Base-by-base conservation (phyloP, 2,797 vertebrate species). In the Trachurus trachurus region DNA sequence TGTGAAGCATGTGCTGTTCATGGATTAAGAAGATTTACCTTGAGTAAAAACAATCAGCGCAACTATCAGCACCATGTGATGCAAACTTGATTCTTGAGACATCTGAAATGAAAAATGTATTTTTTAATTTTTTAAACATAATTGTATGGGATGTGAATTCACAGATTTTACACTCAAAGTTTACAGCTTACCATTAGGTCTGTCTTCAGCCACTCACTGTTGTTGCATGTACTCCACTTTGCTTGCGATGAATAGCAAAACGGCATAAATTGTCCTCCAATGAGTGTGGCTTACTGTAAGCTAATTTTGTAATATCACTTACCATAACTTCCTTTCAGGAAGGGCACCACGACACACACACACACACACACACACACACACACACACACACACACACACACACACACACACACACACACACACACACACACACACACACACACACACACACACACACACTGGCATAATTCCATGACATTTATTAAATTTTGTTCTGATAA, bases 301-400 rank as follows among this genome's bases (percentile, higher is more conserved):
- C n/a, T n/a, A 44, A 50, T 87, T 76, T 78, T 78, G 88, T 57
- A 87, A 91, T 88, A 81, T 72, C 49, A 9, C 44, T 76, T 37
- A 57, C 50, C 6, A 47, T 31, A 60, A 79, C 76, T 85, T 88
- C 85, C 87, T 77, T 1, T 82, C 45, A 75, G 78, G 71, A 83
- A 84, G 61, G 19, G 31, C n/a, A 57, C 6, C 5, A 63, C 31
- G 59, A 16, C 66, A 60, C 21, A 40, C 16, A 17, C 12, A 70
- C 2, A 52, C 26, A 42, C 56, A 37, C 1, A 66, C 2, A 53
- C 1, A 17, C 7, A 34, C 21, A 19, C 66, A 64, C 21, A 45
- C 16, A n/a, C 12, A 73, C 2, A 57, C 26, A 42, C 56, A 37
- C 1, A 66, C 2, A 16, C 66, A 60, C 21, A 40, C 16, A 17